Evolutionary conservation across 2,113 vertebrate species (phyloP).

Genomic region (Salvelinus fontinalis): DNA sequence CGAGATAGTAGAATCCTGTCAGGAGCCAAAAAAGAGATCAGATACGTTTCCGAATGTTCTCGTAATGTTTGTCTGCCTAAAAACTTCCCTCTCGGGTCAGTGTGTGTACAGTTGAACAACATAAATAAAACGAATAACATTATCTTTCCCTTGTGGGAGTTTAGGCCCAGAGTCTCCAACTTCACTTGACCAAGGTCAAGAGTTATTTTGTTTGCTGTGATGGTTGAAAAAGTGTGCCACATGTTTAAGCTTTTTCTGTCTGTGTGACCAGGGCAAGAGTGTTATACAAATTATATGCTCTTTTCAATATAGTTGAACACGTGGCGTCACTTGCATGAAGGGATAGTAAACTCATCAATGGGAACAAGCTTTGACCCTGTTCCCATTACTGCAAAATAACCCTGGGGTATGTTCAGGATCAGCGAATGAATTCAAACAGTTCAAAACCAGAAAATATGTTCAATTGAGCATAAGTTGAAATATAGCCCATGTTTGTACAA

Average conservation of each 20-base stretch:
- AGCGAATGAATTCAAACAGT: neutral
- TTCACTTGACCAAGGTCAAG: neutral
- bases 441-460: neutral
- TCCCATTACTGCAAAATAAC: neutral
- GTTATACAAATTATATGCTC: neutral
- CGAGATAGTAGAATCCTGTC: neutral
- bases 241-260: neutral
- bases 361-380: neutral
- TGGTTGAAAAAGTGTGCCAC: neutral
- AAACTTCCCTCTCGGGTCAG: neutral
- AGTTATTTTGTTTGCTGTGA: neutral
- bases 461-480: neutral
- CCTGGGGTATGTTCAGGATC: neutral
- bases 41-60: neutral
- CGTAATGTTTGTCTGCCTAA: neutral
- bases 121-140: neutral
- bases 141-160: neutral
- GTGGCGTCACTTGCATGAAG: neutral
- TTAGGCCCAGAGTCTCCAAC: neutral
- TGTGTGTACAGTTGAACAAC: neutral
- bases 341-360: neutral
- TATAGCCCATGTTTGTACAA: neutral
- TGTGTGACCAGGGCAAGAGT: neutral
- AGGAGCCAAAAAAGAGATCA: neutral
- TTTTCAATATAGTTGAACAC: no score